These are phyloP conservation scores for Dipodomys stephensi DNA, from an alignment of 2,113 vertebrate species.

Conservation along the genomic window DNA sequence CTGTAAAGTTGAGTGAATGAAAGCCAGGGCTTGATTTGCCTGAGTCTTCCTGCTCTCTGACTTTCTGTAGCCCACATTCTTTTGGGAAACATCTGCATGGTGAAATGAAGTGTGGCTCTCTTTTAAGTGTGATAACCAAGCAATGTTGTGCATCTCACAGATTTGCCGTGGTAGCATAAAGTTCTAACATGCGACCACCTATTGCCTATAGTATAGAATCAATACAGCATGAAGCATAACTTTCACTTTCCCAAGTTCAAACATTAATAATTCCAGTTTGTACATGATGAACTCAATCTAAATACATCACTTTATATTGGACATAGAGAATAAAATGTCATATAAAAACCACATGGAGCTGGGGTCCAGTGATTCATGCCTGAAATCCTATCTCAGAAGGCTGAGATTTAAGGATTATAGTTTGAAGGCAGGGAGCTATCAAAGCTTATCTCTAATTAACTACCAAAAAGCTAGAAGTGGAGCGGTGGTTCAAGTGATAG, in stretches of 20 bases:
- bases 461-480: too few relatives aligned
- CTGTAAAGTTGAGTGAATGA: background rate
- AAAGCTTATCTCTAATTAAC: too few relatives aligned
- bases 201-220: background rate
- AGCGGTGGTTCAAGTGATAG: too few relatives aligned
- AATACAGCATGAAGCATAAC: background rate
- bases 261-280: conserved; percentile 3
- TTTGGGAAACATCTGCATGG: background rate
- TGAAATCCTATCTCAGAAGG: too few relatives aligned
- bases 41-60: background rate
- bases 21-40: background rate
- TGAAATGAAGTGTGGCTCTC: background rate
- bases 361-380: too few relatives aligned
- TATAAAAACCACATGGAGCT: background rate
- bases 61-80: background rate
- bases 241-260: background rate
- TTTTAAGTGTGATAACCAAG: background rate
- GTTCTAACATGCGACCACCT: background rate
- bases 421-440: too few relatives aligned
- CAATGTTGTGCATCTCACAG: background rate
- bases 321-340: background rate
- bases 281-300: background rate
- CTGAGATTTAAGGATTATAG: too few relatives aligned
- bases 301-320: background rate
- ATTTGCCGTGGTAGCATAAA: background rate